Conservation (phyloP, 2,113 vertebrate species). For the Xenopus borealis region DNA sequence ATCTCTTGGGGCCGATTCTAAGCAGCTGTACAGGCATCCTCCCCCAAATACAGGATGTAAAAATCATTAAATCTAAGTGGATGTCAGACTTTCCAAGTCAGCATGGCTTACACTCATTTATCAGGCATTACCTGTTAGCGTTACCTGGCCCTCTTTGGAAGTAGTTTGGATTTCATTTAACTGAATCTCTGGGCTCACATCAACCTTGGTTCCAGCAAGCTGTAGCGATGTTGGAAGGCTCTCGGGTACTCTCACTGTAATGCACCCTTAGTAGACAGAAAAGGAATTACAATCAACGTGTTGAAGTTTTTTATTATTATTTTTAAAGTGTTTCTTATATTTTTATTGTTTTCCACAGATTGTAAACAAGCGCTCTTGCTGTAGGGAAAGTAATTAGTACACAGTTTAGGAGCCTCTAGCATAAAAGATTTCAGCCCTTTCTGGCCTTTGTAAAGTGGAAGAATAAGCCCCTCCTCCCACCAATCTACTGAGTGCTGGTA, state of each 20-base stretch:
- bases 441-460: too few relatives aligned
- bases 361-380: too few relatives aligned
- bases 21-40: slow-evolving; percentile 3
- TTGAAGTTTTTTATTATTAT: not conserved
- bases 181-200: slow-evolving; percentile 74
- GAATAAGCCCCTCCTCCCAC: too few relatives aligned
- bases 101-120: not conserved
- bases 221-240: slow-evolving; percentile 73
- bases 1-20: not conserved
- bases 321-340: too few relatives aligned
- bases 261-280: slow-evolving; percentile 67
- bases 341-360: too few relatives aligned
- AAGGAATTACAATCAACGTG: not conserved
- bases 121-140: slow-evolving; percentile 70
- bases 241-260: slow-evolving; percentile 79
- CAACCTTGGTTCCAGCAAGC: slow-evolving; percentile 73
- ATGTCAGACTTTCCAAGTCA: too few relatives aligned
- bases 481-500: too few relatives aligned
- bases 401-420: too few relatives aligned
- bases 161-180: slow-evolving; percentile 64
- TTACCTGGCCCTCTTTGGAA: slow-evolving; percentile 58
- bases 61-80: too few relatives aligned
- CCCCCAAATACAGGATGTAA: not conserved
- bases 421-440: too few relatives aligned
- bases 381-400: too few relatives aligned